A percentile compares a stretch with the other conserved stretches of the same genome.
phyloP scores from a whole-genome alignment of 1,140 invertebrate species.

The Dendroctonus valens region DNA sequence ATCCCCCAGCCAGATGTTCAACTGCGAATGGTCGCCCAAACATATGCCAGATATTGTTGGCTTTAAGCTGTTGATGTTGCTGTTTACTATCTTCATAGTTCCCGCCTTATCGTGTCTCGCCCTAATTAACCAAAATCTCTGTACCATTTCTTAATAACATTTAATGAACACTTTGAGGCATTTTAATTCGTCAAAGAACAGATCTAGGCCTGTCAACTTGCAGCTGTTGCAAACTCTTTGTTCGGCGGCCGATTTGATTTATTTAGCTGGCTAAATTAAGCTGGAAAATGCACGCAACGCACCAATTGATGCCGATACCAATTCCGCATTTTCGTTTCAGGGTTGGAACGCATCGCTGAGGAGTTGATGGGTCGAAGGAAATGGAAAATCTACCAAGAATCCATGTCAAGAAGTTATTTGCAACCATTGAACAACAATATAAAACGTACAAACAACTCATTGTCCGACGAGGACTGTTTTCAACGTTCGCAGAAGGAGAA shows the following conservation, averaged over 20 bases:
- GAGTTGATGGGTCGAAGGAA: slow-evolving; percentile 92
- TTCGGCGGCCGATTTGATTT: slow-evolving; percentile 3
- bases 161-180: not conserved
- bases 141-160: no score
- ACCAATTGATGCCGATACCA: no score
- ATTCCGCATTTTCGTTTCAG: slow-evolving; percentile 52
- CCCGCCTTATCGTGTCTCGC: no score
- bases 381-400: slow-evolving; percentile 89
- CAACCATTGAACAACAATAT: slow-evolving; percentile 51
- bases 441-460: slow-evolving; percentile 41
- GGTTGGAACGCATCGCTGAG: slow-evolving; percentile 93
- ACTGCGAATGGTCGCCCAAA: no score
- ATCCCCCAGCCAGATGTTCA: no score
- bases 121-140: no score
- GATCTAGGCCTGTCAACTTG: slow-evolving; percentile 1
- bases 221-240: not conserved
- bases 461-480: slow-evolving; percentile 42
- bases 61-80: no score
- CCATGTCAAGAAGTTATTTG: slow-evolving; percentile 63
- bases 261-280: no score
- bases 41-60: no score
- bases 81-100: no score
- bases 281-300: no score
- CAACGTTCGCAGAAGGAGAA: slow-evolving; percentile 38
- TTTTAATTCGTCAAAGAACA: slow-evolving; percentile 5